Evolutionary conservation across 2,888 invertebrate species (phyloP).

Genomic region (Lithosia quadra): DNA sequence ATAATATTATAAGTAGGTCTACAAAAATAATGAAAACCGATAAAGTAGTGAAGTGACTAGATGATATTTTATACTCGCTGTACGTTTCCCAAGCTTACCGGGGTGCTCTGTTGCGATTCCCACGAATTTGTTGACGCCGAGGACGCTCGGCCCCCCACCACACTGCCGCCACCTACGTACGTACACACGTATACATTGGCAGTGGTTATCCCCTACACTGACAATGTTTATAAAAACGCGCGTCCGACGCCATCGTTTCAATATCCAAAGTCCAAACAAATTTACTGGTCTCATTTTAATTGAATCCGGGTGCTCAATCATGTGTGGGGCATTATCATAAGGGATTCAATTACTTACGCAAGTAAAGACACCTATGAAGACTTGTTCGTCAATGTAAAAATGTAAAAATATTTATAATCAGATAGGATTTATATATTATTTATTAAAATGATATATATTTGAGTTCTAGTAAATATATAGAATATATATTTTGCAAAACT

Average conservation of each 20-base stretch:
- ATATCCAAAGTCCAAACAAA: conserved; percentile 22
- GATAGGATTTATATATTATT: background rate
- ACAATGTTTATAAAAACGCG: conserved; percentile 45
- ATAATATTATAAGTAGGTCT: conserved; percentile 77
- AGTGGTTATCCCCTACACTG: conserved; percentile 55
- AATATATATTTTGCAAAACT: too few relatives aligned
- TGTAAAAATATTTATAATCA: too few relatives aligned
- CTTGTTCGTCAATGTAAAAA: background rate
- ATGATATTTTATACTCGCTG: conserved; percentile 71
- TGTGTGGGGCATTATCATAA: conserved; percentile 1
- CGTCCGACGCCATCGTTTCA: conserved; percentile 28
- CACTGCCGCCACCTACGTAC: conserved; percentile 84
- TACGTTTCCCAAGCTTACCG: conserved; percentile 83
- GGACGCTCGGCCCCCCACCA: conserved; percentile 77
- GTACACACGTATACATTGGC: conserved; percentile 79
- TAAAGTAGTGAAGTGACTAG: conserved; percentile 77
- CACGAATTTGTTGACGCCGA: conserved; percentile 76
- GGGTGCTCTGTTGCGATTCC: conserved; percentile 79
- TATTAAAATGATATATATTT: background rate
- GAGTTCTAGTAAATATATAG: too few relatives aligned
- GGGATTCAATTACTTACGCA: background rate
- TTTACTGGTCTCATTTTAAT: conserved; percentile 4
- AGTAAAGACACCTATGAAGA: background rate
- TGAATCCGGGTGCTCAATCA: background rate
- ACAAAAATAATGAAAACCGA: conserved; percentile 83